These are phyloP conservation scores for Vidua chalybeata DNA, from an alignment of 2,113 vertebrate genomes.

Conservation along the genomic window DNA sequence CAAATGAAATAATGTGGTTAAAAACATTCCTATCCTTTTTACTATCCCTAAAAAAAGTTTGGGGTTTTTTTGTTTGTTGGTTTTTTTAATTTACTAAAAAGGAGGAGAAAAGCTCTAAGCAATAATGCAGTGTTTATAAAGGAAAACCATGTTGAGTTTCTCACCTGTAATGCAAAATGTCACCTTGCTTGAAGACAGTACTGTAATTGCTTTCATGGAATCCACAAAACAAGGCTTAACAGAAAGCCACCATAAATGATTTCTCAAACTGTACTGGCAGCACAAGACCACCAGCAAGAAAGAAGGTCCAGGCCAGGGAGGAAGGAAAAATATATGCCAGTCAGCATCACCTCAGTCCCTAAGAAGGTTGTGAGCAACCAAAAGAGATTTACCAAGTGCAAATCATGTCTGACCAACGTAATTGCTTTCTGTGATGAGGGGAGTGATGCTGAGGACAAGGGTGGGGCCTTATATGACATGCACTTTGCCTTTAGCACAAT, in stretches of 20 bases:
- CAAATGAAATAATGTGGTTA: not conserved
- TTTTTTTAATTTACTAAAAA: not conserved
- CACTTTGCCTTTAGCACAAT: not conserved
- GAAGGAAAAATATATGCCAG: not conserved
- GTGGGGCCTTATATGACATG: accelerated
- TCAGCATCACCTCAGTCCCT: not conserved
- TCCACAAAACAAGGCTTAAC: not conserved
- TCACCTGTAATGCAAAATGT: not conserved
- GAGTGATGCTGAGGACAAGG: not conserved
- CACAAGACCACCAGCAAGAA: not conserved
- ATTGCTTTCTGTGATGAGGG: accelerated
- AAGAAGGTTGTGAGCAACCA: not conserved
- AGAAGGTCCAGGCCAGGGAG: not conserved
- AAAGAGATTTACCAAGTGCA: not conserved
- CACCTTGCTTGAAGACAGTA: not conserved
- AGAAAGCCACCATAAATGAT: not conserved
- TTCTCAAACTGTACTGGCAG: not conserved
- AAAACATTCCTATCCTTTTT: not conserved
- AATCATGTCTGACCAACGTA: not conserved
- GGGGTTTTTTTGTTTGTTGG: not conserved
- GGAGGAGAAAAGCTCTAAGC: not conserved
- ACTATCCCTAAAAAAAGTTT: not conserved
- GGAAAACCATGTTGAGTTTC: not conserved
- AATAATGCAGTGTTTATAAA: not conserved
- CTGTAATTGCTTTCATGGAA: not conserved